Evolutionary conservation across 2,113 vertebrate genomes (phyloP).

Genomic region (Oncorhynchus tshawytscha): DNA sequence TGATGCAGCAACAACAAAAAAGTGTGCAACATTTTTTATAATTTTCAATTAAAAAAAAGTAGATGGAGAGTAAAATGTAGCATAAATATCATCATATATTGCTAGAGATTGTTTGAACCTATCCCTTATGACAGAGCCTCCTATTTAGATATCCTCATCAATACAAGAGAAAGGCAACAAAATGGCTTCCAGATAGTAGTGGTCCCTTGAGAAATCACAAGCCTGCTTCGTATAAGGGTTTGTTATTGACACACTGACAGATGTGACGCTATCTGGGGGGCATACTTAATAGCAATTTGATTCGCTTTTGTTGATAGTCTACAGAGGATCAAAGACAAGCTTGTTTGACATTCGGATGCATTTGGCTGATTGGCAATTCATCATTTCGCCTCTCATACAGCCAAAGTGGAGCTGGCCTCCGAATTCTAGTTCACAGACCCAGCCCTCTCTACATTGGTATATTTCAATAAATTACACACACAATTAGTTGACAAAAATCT

Average conservation of each 20-base stretch:
- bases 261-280: conserved; percentile 48
- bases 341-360: conserved; percentile 54
- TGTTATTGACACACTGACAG: conserved; percentile 47
- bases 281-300: conserved; percentile 60
- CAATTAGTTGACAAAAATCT: conserved; percentile 40
- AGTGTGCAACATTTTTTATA: neutral
- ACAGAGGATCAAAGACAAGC: conserved; percentile 40
- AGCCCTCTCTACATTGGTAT: conserved; percentile 20
- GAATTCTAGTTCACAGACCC: neutral
- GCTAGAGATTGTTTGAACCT: neutral
- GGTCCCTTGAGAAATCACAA: conserved; percentile 39
- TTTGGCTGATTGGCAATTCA: conserved; percentile 55
- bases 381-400: conserved; percentile 34
- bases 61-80: neutral
- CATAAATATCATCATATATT: neutral
- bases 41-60: neutral
- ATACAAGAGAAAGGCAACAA: neutral
- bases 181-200: neutral
- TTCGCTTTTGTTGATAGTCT: conserved; percentile 39
- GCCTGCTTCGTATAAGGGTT: conserved; percentile 32
- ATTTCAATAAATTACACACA: conserved; percentile 35
- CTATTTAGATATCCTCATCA: neutral
- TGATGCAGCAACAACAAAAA: neutral
- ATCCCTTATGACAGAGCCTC: neutral
- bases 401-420: conserved; percentile 3